Evolutionary conservation across 2,888 invertebrate species (phyloP), one percentile per base, ranked within the genome.

Genomic region (Trisateles emortualis): DNA sequence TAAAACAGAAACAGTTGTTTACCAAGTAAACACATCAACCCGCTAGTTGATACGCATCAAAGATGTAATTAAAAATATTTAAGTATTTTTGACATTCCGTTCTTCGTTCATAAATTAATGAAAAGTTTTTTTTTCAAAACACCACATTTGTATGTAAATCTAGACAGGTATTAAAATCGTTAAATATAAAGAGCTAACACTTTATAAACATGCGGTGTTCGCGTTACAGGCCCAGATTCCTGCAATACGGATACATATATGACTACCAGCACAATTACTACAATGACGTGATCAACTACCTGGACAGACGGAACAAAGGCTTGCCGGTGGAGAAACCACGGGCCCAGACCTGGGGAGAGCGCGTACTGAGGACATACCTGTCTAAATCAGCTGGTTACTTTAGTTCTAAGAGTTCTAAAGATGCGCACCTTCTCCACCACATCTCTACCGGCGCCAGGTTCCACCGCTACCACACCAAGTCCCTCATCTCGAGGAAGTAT

Each of bases 211-310:
- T 13, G 13, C 17, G 30, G 8, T 49, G 60, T 61, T 71, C 56
- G 40, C 47, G 54, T 91, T 88, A 14, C 92, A 96, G 96, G 84
- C 97, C 97, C 14, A 95, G 95, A 82, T 95, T 96, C 88, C 94
- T 96, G 36, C 96, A 96, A 81, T 97, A 97, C 92, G 95, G 94
- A 80, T 97, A 97, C 84, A 93, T 97, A 84, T 96, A 96, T 90
- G 95, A 97, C 85, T 97, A 97, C 91, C 95, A 96, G 89, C 95
- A 95, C 86, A 97, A 96, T 89, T 97, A 97, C 85, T 97, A 97
- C 87, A 95, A 97, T 81, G 97, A 97, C 81, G 95, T 96, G 57
- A 96, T 97, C 84, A 95, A 96, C 50, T 97, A 96, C 89, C 87
- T 97, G 87, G 96, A 97, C 84, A 95, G 95, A 79, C 94, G 96